Base-by-base conservation (phyloP, 2,113 vertebrate genomes). In the Fulica atra region DNA sequence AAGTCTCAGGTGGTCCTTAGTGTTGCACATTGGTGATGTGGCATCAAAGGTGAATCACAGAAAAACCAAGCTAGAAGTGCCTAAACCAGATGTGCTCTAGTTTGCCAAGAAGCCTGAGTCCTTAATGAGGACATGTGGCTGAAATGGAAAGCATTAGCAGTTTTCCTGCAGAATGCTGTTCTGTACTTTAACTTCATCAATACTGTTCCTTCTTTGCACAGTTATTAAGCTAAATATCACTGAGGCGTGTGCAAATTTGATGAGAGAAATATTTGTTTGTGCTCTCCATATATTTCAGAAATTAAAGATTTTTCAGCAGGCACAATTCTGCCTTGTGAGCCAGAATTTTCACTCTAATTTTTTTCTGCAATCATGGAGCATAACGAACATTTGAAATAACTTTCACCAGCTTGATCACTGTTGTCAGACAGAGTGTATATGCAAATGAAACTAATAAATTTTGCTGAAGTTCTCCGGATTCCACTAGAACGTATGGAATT, bases 401-500 rank as follows among this genome's bases (percentile, higher is more conserved):
- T 91, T 84, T 93, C 44, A 73, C 87, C 70, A 88, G 84, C 66
- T 88, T 93, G 78, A 82, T 95, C 81, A 76, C 59, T 59, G 74
- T 89, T 86, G 59, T 95, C 89, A 96, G 74, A 50, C 40, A 92
- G 71, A 86, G 59, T 91, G 66, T 73, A 81, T 80, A 94, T 73
- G 89, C 50, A 94, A 95, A 91, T 89, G 24, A 73, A 89, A 63
- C 57, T 79, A 89, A 72, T 95, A 88, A 54, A 86, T 96, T 93
- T 88, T 95, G 31, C 80, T 84, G 31, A 88, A 93, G 69, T 96
- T 92, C 81, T 96, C 84, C 86, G 59, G 71, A 88, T 96, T 96
- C 78, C 54, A 66, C 66, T 40, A 94, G 93, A 96, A 94, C 25
- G 40, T 89, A 87, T 88, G 85, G 87, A 96, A 89, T 96, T 89